Evolutionary conservation across 2,113 vertebrate genomes (phyloP).

Genomic region (Lagopus muta): DNA sequence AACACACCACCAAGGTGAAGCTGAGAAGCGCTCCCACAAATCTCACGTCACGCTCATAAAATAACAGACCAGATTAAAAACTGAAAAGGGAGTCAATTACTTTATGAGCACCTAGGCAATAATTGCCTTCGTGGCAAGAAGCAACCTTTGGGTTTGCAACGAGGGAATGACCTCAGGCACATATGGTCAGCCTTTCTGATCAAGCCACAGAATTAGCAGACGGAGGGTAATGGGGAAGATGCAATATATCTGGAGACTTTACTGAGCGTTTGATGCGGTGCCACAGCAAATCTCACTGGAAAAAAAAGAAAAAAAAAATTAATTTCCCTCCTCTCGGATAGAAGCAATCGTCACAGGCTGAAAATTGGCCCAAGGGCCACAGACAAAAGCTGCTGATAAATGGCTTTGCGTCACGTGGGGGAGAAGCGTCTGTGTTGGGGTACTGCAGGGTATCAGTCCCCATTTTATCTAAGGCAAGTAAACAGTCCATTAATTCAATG

Average conservation of each 20-base stretch:
- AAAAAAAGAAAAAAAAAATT: neutral
- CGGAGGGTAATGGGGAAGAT: neutral
- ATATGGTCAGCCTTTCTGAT: neutral
- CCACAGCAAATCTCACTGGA: slow-evolving; percentile 39
- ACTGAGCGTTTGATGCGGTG: slow-evolving; percentile 32
- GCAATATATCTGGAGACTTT: slow-evolving; percentile 37
- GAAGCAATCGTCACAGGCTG: slow-evolving; percentile 34
- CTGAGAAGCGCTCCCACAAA: neutral
- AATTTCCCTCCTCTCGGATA: slow-evolving; percentile 30
- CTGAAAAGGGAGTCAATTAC: neutral
- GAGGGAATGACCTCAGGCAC: neutral
- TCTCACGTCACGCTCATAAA: neutral
- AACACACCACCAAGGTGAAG: neutral
- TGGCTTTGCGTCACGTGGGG: neutral
- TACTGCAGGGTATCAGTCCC: slow-evolving; percentile 47
- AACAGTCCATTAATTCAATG: slow-evolving; percentile 59
- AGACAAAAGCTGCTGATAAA: slow-evolving; percentile 42
- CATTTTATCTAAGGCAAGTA: slow-evolving; percentile 40
- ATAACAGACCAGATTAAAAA: neutral
- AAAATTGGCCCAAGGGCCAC: slow-evolving; percentile 55
- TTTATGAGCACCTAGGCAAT: neutral
- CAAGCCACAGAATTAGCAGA: slow-evolving; percentile 23
- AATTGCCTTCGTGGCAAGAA: slow-evolving; percentile 14
- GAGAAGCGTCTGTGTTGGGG: slow-evolving; percentile 1
- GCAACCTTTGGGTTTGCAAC: neutral